phyloP scores from a whole-genome alignment of 2,888 invertebrate species.

The Cephonodes hylas region DNA sequence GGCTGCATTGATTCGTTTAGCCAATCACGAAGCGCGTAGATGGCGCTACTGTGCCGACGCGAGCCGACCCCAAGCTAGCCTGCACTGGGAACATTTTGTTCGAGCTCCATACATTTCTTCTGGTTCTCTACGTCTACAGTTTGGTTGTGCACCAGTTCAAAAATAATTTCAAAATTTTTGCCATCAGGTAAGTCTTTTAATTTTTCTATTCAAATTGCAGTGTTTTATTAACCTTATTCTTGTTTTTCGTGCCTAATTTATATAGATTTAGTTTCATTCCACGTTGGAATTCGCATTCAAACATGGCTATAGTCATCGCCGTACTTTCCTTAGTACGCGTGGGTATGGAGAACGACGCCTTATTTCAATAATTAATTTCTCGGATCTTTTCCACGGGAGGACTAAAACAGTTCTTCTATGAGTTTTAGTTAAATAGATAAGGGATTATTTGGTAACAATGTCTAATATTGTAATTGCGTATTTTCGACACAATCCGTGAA shows the following conservation, averaged over 20 bases:
- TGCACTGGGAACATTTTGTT: conserved; percentile 78
- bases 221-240: conserved; percentile 58
- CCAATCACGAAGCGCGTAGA: conserved; percentile 70
- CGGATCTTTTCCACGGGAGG: conserved; percentile 72
- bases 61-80: conserved; percentile 77
- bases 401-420: conserved; percentile 74
- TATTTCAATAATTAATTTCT: conserved; percentile 80
- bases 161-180: conserved; percentile 81
- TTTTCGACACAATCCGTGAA: conserved; percentile 78
- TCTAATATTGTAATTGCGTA: conserved; percentile 75
- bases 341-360: conserved; percentile 74
- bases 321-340: conserved; percentile 78
- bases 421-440: conserved; percentile 65
- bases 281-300: conserved; percentile 80
- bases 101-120: conserved; percentile 82
- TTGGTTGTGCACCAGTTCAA: conserved; percentile 80
- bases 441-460: conserved; percentile 72
- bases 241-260: conserved; percentile 54
- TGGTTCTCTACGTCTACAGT: conserved; percentile 81
- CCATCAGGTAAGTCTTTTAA: conserved; percentile 76
- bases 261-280: conserved; percentile 64
- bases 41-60: conserved; percentile 74
- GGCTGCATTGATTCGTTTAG: conserved; percentile 52
- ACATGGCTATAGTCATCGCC: conserved; percentile 78
- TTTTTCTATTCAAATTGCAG: conserved; percentile 59